These are phyloP conservation scores for Periophthalmodon schlosseri DNA, from an alignment of 2,113 vertebrate species.

Conservation along the genomic window DNA sequence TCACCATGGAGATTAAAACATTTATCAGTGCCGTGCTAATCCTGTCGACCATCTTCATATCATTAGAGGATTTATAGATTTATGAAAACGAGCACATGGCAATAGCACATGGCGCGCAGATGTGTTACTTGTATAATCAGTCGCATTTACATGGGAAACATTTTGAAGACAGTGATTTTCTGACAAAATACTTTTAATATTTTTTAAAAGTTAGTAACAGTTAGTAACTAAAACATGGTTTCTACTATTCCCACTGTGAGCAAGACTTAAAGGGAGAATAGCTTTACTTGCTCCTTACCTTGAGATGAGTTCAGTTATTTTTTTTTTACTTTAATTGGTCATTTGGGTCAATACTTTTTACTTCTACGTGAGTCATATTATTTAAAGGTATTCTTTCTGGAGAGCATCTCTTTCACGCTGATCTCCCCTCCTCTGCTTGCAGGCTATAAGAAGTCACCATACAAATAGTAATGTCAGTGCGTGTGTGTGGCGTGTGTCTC, in stretches of 20 bases:
- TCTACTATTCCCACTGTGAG: too few species aligned
- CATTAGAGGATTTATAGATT: not conserved
- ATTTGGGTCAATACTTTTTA: too few species aligned
- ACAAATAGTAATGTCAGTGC: not conserved
- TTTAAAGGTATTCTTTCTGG: not conserved
- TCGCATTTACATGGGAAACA: not conserved
- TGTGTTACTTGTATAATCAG: not conserved
- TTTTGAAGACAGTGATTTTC: not conserved
- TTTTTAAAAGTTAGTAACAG: too few species aligned
- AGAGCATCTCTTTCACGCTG: not conserved
- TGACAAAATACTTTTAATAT: not conserved
- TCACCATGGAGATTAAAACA: not conserved
- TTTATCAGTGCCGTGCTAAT: slow-evolving; percentile 10
- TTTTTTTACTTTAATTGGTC: too few species aligned
- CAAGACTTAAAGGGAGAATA: too few species aligned
- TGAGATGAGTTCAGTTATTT: too few species aligned
- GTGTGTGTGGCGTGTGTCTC: slow-evolving; percentile 5
- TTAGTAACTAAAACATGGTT: too few species aligned
- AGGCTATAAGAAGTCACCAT: not conserved
- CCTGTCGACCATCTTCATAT: not conserved
- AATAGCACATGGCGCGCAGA: not conserved
- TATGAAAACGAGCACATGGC: not conserved
- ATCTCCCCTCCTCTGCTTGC: not conserved
- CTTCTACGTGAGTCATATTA: not conserved
- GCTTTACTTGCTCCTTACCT: too few species aligned